Conservation (phyloP, 2,113 vertebrate genomes). For the Bujurquina vittata region DNA sequence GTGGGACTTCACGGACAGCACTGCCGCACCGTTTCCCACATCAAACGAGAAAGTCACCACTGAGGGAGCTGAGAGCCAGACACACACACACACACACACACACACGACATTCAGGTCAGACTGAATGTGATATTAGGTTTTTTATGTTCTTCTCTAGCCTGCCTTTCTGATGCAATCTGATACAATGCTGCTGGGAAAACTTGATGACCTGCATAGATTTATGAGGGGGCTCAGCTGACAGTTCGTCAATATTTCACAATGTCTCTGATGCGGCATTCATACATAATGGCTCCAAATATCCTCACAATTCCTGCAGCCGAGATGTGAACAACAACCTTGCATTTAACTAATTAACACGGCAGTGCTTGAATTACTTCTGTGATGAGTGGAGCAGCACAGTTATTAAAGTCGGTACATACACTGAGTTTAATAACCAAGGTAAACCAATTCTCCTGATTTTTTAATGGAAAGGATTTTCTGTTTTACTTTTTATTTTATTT, state of each 20-base stretch:
- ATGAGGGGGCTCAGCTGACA: slow-evolving; percentile 63
- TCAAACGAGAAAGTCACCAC: slow-evolving; percentile 92
- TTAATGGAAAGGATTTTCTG: background rate
- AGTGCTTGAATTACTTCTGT: background rate
- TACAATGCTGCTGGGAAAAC: slow-evolving; percentile 66
- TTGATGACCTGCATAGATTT: slow-evolving; percentile 69
- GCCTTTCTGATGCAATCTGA: slow-evolving; percentile 67
- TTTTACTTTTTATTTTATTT: background rate
- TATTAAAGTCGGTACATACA: no score
- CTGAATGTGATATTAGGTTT: slow-evolving; percentile 48
- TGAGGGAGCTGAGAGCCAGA: slow-evolving; percentile 84
- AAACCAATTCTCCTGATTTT: background rate
- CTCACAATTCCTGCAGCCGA: slow-evolving; percentile 17
- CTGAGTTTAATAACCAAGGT: background rate
- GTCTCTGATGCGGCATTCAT: slow-evolving; percentile 50
- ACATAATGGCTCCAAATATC: slow-evolving; percentile 45
- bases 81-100: slow-evolving; percentile 16
- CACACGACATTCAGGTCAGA: slow-evolving; percentile 34
- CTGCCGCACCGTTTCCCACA: slow-evolving; percentile 88
- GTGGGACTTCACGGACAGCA: slow-evolving; percentile 86
- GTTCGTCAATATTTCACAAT: slow-evolving; percentile 70
- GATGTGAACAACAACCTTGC: slow-evolving; percentile 8
- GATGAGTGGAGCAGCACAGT: background rate
- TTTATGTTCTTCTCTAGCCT: slow-evolving; percentile 36
- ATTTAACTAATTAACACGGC: background rate